phyloP scores from a whole-genome alignment of 2,888 invertebrate species.

The Platypus cylindrus region DNA sequence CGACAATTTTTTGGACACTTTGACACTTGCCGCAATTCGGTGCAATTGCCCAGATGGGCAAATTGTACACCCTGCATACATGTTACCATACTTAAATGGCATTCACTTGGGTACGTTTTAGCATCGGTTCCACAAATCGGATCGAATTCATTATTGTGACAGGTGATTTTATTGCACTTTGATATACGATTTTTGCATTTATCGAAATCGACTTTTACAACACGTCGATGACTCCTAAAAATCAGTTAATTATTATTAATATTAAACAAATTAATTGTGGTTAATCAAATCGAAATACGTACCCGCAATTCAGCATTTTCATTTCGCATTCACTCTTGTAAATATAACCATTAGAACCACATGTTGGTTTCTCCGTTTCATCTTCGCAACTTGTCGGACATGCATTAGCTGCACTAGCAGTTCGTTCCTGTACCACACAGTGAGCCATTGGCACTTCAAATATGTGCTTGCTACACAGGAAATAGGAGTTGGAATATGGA shows the following conservation, averaged over 20 bases:
- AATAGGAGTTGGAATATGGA: slow-evolving; percentile 1
- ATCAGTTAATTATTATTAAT: too few species aligned
- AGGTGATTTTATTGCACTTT: slow-evolving; percentile 63
- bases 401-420: slow-evolving; percentile 43
- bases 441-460: slow-evolving; percentile 86
- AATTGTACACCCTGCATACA: slow-evolving; percentile 80
- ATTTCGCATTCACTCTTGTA: slow-evolving; percentile 83
- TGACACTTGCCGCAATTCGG: slow-evolving; percentile 51
- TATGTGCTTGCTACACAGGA: slow-evolving; percentile 75
- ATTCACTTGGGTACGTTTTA: slow-evolving; percentile 70
- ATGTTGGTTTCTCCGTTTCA: slow-evolving; percentile 61
- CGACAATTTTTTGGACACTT: slow-evolving; percentile 50
- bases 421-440: slow-evolving; percentile 65
- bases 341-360: slow-evolving; percentile 80
- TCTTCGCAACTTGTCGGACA: slow-evolving; percentile 65
- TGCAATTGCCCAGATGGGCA: slow-evolving; percentile 81
- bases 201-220: slow-evolving; percentile 61
- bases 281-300: too few species aligned
- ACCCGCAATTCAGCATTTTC: slow-evolving; percentile 83
- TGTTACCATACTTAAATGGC: slow-evolving; percentile 69
- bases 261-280: too few species aligned
- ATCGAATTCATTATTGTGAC: slow-evolving; percentile 54
- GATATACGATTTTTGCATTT: slow-evolving; percentile 63
- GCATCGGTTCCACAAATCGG: slow-evolving; percentile 87
- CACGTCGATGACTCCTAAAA: slow-evolving; percentile 39